A percentile compares a stretch with the other conserved stretches of the same genome.
Evolutionary conservation across 2,797 vertebrate species (phyloP).

Genomic region (Catamblyrhynchus diadema): DNA sequence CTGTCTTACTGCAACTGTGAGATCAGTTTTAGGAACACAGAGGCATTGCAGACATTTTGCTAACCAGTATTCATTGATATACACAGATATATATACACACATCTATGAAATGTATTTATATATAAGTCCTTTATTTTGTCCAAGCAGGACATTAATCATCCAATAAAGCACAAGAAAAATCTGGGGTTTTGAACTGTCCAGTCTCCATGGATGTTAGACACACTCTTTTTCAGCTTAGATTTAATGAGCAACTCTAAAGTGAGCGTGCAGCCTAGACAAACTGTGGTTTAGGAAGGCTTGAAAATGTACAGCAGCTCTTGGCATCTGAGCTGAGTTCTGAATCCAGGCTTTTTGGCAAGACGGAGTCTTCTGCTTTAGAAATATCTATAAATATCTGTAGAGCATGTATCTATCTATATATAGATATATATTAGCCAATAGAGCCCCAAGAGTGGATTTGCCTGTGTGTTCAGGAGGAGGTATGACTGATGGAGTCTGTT

Average conservation of each 20-base stretch:
- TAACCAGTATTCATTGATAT: not conserved
- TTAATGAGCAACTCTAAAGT: not conserved
- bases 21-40: not conserved
- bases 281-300: not conserved
- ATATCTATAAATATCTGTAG: not conserved
- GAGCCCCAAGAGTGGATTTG: not conserved
- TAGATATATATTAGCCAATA: not conserved
- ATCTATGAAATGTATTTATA: not conserved
- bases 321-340: not conserved
- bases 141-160: not conserved
- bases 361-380: not conserved
- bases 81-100: rapidly evolving
- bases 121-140: not conserved
- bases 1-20: not conserved
- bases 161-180: not conserved
- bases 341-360: not conserved
- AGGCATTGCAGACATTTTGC: not conserved
- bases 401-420: not conserved
- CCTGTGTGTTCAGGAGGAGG: not conserved
- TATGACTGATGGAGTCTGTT: not conserved
- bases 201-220: not conserved
- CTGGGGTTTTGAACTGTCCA: not conserved
- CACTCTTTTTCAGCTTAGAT: not conserved
- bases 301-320: not conserved
- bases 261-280: not conserved